Percentiles rank a stretch among this genome's conserved stretches.
Evolutionary conservation across 2,113 vertebrate species (phyloP).

Genomic region (Eolophus roseicapilla): DNA sequence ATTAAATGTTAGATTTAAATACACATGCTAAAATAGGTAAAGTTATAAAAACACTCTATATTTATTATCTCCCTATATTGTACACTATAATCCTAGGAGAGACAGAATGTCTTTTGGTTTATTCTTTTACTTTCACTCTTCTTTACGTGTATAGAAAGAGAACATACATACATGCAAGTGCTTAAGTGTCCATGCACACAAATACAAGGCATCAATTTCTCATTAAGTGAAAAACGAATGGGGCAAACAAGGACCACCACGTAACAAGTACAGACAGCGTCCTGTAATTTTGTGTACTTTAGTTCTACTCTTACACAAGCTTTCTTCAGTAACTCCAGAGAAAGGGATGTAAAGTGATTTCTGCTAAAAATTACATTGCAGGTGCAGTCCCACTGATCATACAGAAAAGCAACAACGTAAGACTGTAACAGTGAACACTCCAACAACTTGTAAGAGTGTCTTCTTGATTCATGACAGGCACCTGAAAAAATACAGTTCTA

Average conservation of each 20-base stretch:
- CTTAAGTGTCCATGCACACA: not conserved
- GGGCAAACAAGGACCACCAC: not conserved
- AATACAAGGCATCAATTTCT: not conserved
- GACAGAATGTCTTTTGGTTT: not conserved
- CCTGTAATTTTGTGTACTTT: not conserved
- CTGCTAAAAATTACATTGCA: not conserved
- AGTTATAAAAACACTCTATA: not conserved
- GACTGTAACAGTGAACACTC: not conserved
- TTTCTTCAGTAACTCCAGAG: not conserved
- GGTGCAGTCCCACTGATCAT: not conserved
- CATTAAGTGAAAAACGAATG: not conserved
- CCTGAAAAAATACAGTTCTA: not conserved
- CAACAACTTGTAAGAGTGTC: not conserved
- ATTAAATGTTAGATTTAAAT: not conserved
- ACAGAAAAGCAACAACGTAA: not conserved
- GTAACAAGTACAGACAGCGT: not conserved
- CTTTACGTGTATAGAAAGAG: not conserved
- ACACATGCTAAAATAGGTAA: not conserved
- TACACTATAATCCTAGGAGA: not conserved
- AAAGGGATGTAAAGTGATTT: not conserved
- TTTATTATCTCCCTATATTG: not conserved
- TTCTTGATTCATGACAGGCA: not conserved
- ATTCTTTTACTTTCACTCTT: not conserved
- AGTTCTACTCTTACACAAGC: not conserved
- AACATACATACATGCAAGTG: not conserved